Base-by-base conservation (phyloP, 2,888 invertebrate species). In the Volucella inanis region DNA sequence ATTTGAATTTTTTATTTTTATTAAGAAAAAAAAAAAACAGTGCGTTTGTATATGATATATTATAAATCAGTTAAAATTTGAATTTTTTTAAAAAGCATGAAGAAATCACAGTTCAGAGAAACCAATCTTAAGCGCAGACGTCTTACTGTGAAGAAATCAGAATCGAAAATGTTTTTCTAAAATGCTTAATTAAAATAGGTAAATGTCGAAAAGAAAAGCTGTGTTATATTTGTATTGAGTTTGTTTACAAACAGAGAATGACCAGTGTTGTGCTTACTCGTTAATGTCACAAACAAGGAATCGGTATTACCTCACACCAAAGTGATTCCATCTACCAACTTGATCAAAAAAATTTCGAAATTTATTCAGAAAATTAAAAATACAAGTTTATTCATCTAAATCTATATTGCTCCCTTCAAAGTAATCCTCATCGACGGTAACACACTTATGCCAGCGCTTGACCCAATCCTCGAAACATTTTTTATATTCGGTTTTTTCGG, bases 11-110 rank as follows among this genome's bases (percentile, higher is more conserved):
- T 72, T 22, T 22, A 3, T 22, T 31, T 31, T 31, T 31, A 6
- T 6, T 31, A 31, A 31, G 31, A 31, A 22, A 22, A 22, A 22
- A 4, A 22, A 22, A 22, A 22, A 22, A 22, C 31, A 31, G 1
- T 31, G 31, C 31, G 31, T 31, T n/a, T n/a, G n/a, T n/a, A n/a
- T n/a, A n/a, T n/a, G n/a, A n/a, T n/a, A n/a, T n/a, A n/a, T n/a
- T n/a, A n/a, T n/a, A n/a, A n/a, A 49, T 52, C 49, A 49, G 22
- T 65, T 70, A 38, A 18, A 12, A 10, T 18, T 62, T 50, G 64
- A 61, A 72, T 81, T 62, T 72, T 74, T 81, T 81, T 77, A 81
- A 82, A n/a, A 72, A 86, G 77, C 77, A 70, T 38, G 62, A 67
- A 72, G 65, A 74, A 61, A 65, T 71, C 67, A 57, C 65, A 38